phyloP scores from a whole-genome alignment of 1,140 invertebrate species.

The Drosophila pachea region DNA sequence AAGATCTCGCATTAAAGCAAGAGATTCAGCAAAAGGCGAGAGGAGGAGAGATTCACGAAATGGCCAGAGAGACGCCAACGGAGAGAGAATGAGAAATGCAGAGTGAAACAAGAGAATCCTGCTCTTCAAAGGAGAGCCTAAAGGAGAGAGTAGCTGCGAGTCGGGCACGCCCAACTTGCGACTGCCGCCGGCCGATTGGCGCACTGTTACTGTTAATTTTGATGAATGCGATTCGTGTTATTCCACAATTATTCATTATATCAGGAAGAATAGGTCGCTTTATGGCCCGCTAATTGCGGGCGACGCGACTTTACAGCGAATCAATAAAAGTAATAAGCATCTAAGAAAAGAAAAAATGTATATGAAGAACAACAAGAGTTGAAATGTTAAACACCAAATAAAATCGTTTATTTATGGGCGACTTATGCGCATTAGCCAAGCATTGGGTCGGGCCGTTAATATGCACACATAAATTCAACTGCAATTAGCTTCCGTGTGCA shows the following conservation, averaged over 20 bases:
- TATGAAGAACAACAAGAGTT: conserved; percentile 18
- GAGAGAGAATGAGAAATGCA: too few species aligned
- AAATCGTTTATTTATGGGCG: conserved; percentile 66
- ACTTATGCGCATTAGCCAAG: conserved; percentile 46
- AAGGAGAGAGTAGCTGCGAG: neutral
- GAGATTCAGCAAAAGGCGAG: too few species aligned
- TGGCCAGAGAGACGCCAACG: too few species aligned
- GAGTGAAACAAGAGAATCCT: too few species aligned
- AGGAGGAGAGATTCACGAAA: neutral
- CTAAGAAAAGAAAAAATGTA: neutral
- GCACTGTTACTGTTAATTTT: conserved; percentile 7
- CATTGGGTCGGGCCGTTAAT: conserved; percentile 67
- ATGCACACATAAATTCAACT: conserved; percentile 62
- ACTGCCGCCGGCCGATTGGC: neutral
- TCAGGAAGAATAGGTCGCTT: conserved; percentile 54
- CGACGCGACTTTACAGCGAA: conserved; percentile 48
- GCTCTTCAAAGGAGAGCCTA: too few species aligned
- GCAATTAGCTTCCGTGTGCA: conserved; percentile 67
- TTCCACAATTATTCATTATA: conserved; percentile 43
- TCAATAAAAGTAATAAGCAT: conserved; percentile 32
- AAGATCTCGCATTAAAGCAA: too few species aligned
- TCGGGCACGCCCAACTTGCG: neutral
- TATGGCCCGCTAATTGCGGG: conserved; percentile 60
- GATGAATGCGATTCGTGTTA: conserved; percentile 18
- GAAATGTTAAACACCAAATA: conserved; percentile 70